Evolutionary conservation across 2,797 vertebrate species (phyloP), one percentile per base, ranked within the genome.

Genomic region (Cyprinodon diabolis): DNA sequence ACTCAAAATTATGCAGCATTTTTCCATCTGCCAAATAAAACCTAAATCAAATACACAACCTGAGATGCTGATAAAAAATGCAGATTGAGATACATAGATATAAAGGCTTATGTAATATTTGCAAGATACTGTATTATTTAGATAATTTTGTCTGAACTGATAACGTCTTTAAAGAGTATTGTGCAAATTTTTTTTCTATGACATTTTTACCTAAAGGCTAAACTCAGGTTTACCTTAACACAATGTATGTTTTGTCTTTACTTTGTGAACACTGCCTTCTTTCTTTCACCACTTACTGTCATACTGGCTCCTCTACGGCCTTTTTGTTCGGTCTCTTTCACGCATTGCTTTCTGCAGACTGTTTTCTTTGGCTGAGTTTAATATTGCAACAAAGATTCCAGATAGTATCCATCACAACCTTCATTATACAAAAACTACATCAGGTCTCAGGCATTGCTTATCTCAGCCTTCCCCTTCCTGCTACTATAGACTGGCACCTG

Each of bases 191-290:
- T 90, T 87, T 75, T 77, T 89, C 86, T 75, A 48, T 6, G 77
- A 84, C 87, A 83, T 91, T 90, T 89, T 87, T 88, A 90, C 86
- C 84, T 87, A 81, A 84, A 83, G 88, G 82, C 76, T 86, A 82
- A 76, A 86, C 87, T 89, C 90, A 81, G 80, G 87, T 82, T 30
- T 30, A 30, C 30, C 30, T 30, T 30, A 30, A 30, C 30, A 30
- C 30, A 30, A 30, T 45, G 74, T 83, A 49, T 87, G 30, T 87
- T 90, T 87, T 89, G 87, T 75, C 84, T 85, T 77, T 69, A 69
- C 68, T 71, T 76, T 47, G 81, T 81, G 81, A 82, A 82, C 69
- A 1, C 73, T 45, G 79, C 72, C 62, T 37, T 43, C 67, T 66
- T 76, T 66, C 84, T 85, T 79, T 74, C 74, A 35, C 74, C 71